Conservation (phyloP, 2,888 invertebrate genomes). For the Anaspis maculata region DNA sequence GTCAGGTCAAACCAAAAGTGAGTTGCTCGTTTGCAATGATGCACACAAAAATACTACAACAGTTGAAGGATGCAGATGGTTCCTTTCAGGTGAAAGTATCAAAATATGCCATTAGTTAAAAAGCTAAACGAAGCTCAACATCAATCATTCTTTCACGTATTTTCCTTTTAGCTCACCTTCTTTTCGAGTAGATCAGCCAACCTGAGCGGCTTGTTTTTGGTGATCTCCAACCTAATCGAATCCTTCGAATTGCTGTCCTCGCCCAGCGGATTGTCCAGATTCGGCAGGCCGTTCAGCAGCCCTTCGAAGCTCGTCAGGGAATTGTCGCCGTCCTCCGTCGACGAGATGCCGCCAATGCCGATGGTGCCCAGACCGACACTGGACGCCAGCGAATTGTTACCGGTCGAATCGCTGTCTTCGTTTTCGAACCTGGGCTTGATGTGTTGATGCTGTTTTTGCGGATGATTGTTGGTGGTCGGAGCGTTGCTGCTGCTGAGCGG, state of each 20-base stretch:
- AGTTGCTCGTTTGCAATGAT: too few relatives aligned
- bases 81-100: too few relatives aligned
- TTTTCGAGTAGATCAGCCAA: conserved; percentile 76
- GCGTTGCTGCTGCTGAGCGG: conserved; percentile 35
- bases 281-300: conserved; percentile 51
- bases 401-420: conserved; percentile 44
- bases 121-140: too few relatives aligned
- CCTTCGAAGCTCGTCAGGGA: conserved; percentile 56
- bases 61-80: too few relatives aligned
- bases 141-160: too few relatives aligned
- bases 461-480: conserved; percentile 17
- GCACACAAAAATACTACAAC: too few relatives aligned
- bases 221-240: conserved; percentile 31
- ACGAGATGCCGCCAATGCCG: conserved; percentile 44
- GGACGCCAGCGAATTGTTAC: conserved; percentile 51
- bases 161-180: too few relatives aligned
- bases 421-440: conserved; percentile 29
- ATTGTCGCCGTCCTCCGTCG: conserved; percentile 50
- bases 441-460: too few relatives aligned
- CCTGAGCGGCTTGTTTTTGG: conserved; percentile 59
- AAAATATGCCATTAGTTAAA: too few relatives aligned
- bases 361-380: conserved; percentile 45
- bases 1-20: too few relatives aligned
- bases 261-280: conserved; percentile 43
- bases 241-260: conserved; percentile 50